Evolutionary conservation across 1,140 invertebrate species (phyloP).

Genomic region (Zaprionus taronus): DNA sequence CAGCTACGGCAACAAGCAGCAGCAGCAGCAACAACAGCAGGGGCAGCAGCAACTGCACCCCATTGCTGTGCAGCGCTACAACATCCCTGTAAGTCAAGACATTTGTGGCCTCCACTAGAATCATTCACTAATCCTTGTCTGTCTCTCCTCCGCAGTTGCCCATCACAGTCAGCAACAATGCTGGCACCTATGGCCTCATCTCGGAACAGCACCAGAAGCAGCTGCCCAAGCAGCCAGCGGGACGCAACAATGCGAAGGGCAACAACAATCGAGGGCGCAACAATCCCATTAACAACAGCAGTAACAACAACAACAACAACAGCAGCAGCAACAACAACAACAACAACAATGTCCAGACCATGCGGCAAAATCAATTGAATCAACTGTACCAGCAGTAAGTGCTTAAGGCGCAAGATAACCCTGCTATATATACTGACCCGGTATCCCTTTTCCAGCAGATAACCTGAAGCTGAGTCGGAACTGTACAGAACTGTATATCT

Average conservation of each 20-base stretch:
- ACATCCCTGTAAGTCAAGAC: conserved; percentile 60
- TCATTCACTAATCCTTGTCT: background rate
- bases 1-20: conserved; percentile 39
- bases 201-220: conserved; percentile 59
- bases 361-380: conserved; percentile 55
- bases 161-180: conserved; percentile 52
- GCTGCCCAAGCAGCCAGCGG: conserved; percentile 41
- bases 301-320: conserved; percentile 17
- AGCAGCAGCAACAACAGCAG: conserved; percentile 1
- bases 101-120: background rate
- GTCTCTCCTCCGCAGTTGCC: conserved; percentile 41
- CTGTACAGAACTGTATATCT: background rate
- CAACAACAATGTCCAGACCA: conserved; percentile 32
- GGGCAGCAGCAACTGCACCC: conserved; percentile 12
- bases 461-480: background rate
- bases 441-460: background rate
- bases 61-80: conserved; percentile 57
- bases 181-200: conserved; percentile 38
- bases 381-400: conserved; percentile 56
- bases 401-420: background rate
- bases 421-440: background rate
- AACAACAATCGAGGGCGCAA: conserved; percentile 31
- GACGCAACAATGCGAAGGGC: conserved; percentile 41
- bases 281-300: conserved; percentile 33
- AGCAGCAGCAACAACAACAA: conserved; percentile 9